Percentiles rank a stretch among this genome's conserved stretches.
These are phyloP conservation scores for Cerceris ruficornis DNA, from an alignment of 2,888 invertebrate genomes.

Conservation along the genomic window DNA sequence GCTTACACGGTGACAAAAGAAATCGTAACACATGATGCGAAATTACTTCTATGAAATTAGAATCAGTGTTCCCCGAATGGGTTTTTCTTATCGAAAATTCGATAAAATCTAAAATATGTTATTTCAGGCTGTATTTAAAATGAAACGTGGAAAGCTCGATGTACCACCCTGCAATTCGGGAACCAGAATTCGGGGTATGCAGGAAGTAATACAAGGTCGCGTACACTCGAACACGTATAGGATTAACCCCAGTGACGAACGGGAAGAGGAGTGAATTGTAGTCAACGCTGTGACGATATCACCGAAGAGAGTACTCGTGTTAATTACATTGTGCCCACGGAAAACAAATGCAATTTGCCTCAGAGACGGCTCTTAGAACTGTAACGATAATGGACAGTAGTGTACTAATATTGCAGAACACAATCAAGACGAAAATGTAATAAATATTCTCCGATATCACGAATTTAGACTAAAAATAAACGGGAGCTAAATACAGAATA, in stretches of 20 bases:
- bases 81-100: too few relatives aligned
- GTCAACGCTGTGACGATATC: conserved; percentile 33
- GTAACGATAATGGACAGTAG: neutral
- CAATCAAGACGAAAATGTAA: too few relatives aligned
- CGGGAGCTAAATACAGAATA: too few relatives aligned
- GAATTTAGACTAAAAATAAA: too few relatives aligned
- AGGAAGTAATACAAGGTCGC: conserved; percentile 52
- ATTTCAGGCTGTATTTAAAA: too few relatives aligned
- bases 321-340: conserved; percentile 39
- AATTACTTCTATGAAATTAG: too few relatives aligned
- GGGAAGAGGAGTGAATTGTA: conserved; percentile 42
- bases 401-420: neutral
- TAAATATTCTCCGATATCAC: too few relatives aligned
- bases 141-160: neutral
- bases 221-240: conserved; percentile 46
- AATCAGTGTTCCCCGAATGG: too few relatives aligned
- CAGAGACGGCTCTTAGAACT: neutral
- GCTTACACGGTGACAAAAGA: too few relatives aligned
- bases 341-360: conserved; percentile 34
- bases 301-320: conserved; percentile 28
- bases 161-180: conserved; percentile 12
- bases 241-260: conserved; percentile 49
- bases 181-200: conserved; percentile 37
- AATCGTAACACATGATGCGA: too few relatives aligned
- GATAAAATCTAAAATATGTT: too few relatives aligned